Evolutionary conservation across 2,797 vertebrate species (phyloP).

Genomic region (Sebastes trivittatus): DNA sequence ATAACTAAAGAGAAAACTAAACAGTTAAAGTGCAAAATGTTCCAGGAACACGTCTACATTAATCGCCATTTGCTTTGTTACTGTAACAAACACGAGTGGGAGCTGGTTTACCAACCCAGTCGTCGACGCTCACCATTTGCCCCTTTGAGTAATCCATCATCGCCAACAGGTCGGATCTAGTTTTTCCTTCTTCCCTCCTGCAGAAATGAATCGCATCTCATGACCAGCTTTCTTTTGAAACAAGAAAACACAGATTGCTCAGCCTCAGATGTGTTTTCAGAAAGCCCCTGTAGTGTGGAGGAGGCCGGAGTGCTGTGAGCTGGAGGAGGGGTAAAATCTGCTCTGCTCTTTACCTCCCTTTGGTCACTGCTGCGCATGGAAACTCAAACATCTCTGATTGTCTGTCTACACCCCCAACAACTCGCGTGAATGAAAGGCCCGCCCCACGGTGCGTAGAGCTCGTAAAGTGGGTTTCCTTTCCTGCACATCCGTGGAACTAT

Average conservation of each 20-base stretch:
- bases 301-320: conserved; percentile 45
- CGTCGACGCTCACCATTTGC: conserved; percentile 85
- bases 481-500: neutral
- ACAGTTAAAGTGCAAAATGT: neutral
- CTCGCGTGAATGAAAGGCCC: conserved; percentile 71
- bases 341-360: conserved; percentile 71
- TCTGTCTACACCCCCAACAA: conserved; percentile 66
- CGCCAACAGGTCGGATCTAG: conserved; percentile 67
- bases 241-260: neutral
- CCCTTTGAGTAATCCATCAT: conserved; percentile 85
- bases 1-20: neutral
- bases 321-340: conserved; percentile 68
- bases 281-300: conserved; percentile 23
- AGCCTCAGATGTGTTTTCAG: conserved; percentile 37
- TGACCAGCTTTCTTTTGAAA: conserved; percentile 31
- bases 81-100: conserved; percentile 65
- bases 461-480: conserved; percentile 39
- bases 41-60: neutral
- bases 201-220: conserved; percentile 63
- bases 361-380: conserved; percentile 79
- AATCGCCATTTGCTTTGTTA: conserved; percentile 66
- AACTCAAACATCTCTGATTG: conserved; percentile 82
- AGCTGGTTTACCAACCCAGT: conserved; percentile 17
- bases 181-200: conserved; percentile 49
- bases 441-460: conserved; percentile 69